Conservation (phyloP, 2,888 invertebrate species). For the Aphrophora alni region DNA sequence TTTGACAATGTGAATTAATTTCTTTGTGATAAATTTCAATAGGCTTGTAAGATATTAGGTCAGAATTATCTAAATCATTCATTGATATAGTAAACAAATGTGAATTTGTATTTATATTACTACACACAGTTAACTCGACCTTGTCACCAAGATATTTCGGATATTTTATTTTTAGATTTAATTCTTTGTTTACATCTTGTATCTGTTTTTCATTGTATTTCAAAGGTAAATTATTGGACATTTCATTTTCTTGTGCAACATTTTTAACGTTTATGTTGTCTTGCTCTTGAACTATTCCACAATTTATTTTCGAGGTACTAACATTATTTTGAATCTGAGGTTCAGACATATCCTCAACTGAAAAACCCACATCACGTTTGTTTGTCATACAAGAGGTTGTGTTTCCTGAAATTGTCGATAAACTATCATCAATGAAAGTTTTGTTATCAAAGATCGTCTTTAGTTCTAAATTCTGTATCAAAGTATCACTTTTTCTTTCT, state of each 20-base stretch:
- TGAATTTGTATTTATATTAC: no score
- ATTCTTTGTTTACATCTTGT: no score
- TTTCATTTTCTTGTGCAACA: no score
- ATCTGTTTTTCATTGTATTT: no score
- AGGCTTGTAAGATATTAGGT: no score
- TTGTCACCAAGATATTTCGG: background rate
- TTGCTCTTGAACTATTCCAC: background rate
- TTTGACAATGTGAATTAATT: background rate
- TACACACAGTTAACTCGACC: no score
- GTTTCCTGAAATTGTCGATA: background rate
- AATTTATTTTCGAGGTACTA: background rate
- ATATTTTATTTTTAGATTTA: background rate
- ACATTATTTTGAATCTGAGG: background rate
- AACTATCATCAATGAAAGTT: no score
- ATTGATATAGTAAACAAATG: no score
- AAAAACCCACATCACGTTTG: no score
- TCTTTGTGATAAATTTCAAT: no score
- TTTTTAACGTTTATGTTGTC: background rate
- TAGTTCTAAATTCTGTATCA: background rate
- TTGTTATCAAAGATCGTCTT: background rate
- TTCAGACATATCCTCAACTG: background rate
- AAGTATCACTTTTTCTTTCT: background rate
- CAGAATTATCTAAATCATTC: background rate
- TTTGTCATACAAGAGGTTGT: background rate
- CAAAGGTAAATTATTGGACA: no score